These are phyloP conservation scores for Polylopha cassiicola DNA, from an alignment of 2,888 invertebrate species.

Conservation along the genomic window DNA sequence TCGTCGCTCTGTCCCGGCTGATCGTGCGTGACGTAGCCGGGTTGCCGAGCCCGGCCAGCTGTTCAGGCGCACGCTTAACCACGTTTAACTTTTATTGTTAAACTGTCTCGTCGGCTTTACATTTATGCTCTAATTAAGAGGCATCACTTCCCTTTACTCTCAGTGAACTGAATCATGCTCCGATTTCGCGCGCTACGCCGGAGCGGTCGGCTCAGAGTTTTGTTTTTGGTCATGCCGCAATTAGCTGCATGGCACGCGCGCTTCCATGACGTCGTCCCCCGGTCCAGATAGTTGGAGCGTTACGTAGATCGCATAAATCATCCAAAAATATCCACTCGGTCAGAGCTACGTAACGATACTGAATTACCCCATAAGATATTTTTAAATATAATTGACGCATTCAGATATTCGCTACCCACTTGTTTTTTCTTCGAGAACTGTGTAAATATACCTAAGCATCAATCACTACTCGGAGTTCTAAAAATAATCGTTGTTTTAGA, in stretches of 20 bases:
- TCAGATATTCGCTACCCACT: constrained; percentile 12
- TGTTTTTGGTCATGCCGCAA: constrained; percentile 71
- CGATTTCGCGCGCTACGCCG: constrained; percentile 51
- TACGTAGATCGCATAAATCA: constrained; percentile 66
- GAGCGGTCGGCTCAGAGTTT: constrained; percentile 50
- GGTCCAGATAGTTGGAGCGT: constrained; percentile 55
- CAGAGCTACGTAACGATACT: constrained; percentile 50
- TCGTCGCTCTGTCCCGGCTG: constrained; percentile 44
- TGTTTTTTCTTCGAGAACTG: constrained; percentile 7
- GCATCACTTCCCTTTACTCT: constrained; percentile 32
- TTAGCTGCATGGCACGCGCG: constrained; percentile 63
- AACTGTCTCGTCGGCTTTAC: too few relatives aligned
- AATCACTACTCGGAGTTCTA: too few relatives aligned
- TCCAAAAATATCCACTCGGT: constrained; percentile 61
- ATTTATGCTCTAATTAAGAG: too few relatives aligned
- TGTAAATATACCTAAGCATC: too few relatives aligned
- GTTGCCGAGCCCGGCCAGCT: constrained; percentile 26
- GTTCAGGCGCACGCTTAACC: constrained; percentile 19
- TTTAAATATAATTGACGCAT: constrained; percentile 16
- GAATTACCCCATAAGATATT: constrained; percentile 17
- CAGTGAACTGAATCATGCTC: constrained; percentile 57
- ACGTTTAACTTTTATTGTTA: too few relatives aligned
- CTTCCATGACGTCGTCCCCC: constrained; percentile 64
- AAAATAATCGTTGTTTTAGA: too few relatives aligned
- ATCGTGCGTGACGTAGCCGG: constrained; percentile 37